phyloP scores from a whole-genome alignment of 1,140 invertebrate species.

The Campoletis sonorensis region DNA sequence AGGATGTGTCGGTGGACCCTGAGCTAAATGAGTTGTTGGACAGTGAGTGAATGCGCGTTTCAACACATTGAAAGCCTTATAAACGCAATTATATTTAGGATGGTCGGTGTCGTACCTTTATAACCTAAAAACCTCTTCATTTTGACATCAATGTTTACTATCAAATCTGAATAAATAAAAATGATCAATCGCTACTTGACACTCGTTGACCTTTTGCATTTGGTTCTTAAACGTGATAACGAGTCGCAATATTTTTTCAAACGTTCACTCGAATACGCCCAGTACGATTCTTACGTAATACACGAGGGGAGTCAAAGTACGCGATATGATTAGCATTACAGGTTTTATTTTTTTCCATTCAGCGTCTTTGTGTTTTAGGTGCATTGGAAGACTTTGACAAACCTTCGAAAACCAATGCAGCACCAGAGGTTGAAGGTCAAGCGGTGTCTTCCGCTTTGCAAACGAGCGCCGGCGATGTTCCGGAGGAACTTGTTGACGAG shows the following conservation, averaged over 20 bases:
- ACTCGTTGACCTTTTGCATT: no score
- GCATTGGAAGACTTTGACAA: conserved; percentile 77
- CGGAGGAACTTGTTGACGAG: conserved; percentile 53
- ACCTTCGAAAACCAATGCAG: conserved; percentile 52
- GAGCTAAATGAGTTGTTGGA: conserved; percentile 75
- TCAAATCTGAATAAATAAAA: background rate
- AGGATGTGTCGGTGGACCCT: conserved; percentile 68
- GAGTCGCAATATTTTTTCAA: background rate
- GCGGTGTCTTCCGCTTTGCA: background rate
- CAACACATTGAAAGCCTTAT: background rate
- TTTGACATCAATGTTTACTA: background rate
- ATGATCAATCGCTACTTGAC: no score
- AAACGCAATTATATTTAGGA: background rate
- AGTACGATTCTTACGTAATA: conserved; percentile 27
- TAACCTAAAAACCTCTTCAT: background rate
- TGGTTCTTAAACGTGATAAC: background rate
- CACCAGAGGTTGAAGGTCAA: conserved; percentile 48
- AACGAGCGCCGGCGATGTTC: conserved; percentile 53
- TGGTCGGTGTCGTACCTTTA: background rate
- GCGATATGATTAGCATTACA: background rate
- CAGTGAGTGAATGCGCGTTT: conserved; percentile 65
- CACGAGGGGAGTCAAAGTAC: conserved; percentile 39
- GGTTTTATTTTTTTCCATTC: conserved; percentile 17
- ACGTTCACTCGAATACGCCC: background rate
- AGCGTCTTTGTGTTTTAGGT: conserved; percentile 63